phyloP scores from a whole-genome alignment of 2,888 invertebrate species.

The Andrena bicolor region DNA sequence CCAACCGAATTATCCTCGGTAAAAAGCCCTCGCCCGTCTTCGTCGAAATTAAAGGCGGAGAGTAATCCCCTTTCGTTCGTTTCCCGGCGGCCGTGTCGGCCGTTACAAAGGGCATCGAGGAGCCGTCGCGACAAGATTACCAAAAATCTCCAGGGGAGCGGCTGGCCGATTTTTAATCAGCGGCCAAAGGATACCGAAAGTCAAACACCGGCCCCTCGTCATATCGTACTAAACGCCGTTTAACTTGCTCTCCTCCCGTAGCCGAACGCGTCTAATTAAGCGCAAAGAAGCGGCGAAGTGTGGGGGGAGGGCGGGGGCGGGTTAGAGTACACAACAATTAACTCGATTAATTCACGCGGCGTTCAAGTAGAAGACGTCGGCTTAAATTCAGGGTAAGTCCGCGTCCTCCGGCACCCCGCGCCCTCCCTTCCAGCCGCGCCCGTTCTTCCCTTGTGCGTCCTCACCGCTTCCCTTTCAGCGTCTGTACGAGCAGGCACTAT shows the following conservation, averaged over 20 bases:
- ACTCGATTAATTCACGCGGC: constrained; percentile 73
- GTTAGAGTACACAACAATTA: constrained; percentile 71
- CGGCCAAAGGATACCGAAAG: constrained; percentile 33
- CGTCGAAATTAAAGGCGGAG: constrained; percentile 38
- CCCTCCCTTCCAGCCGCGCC: not conserved
- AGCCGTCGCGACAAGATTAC: constrained; percentile 21
- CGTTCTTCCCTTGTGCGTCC: not conserved
- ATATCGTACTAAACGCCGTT: constrained; percentile 57
- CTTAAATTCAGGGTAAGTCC: constrained; percentile 62
- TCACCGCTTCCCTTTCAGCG: constrained; percentile 10
- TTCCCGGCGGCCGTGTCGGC: not conserved
- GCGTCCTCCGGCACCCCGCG: constrained; percentile 19
- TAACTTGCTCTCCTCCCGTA: constrained; percentile 59
- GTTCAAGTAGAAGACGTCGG: constrained; percentile 67
- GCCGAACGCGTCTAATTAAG: constrained; percentile 71
- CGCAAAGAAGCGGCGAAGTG: constrained; percentile 67
- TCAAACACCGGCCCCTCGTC: constrained; percentile 32
- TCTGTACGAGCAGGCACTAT: constrained; percentile 27
- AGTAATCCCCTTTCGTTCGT: constrained; percentile 20
- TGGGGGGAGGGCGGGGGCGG: constrained; percentile 32
- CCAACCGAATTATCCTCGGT: constrained; percentile 47
- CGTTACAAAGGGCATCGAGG: constrained; percentile 4
- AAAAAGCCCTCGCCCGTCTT: constrained; percentile 45
- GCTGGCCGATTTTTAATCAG: constrained; percentile 48
- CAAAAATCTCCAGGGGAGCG: constrained; percentile 25